phyloP scores from a whole-genome alignment of 2,113 vertebrate species.

The Labeo rohita region DNA sequence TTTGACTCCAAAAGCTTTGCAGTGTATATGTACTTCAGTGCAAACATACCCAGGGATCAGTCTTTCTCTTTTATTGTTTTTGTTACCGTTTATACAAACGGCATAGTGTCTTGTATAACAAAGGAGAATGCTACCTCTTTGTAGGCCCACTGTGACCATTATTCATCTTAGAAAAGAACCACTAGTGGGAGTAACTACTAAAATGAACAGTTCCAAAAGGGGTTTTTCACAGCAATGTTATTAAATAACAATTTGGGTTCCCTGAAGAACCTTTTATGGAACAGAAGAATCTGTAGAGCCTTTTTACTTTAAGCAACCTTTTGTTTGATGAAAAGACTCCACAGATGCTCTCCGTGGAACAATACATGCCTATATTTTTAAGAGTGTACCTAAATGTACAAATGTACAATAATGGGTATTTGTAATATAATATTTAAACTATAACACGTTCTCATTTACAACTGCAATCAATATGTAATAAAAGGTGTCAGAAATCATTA shows the following conservation, averaged over 20 bases:
- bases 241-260: too few species aligned
- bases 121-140: not conserved
- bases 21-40: not conserved
- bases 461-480: not conserved
- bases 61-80: not conserved
- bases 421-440: too few species aligned
- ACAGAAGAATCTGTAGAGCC: not conserved
- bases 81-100: not conserved
- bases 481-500: not conserved
- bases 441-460: not conserved
- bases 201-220: too few species aligned
- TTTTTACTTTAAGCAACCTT: too few species aligned
- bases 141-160: not conserved
- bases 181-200: too few species aligned
- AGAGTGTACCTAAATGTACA: too few species aligned
- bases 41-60: not conserved
- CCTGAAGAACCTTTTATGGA: not conserved
- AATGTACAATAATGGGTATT: not conserved
- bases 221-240: too few species aligned
- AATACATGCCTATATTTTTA: too few species aligned
- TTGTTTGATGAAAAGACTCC: too few species aligned
- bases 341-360: too few species aligned
- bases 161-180: not conserved
- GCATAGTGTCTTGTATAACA: not conserved
- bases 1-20: not conserved